Base-by-base conservation (phyloP, 2,797 vertebrate species). In the Manis pentadactyla region DNA sequence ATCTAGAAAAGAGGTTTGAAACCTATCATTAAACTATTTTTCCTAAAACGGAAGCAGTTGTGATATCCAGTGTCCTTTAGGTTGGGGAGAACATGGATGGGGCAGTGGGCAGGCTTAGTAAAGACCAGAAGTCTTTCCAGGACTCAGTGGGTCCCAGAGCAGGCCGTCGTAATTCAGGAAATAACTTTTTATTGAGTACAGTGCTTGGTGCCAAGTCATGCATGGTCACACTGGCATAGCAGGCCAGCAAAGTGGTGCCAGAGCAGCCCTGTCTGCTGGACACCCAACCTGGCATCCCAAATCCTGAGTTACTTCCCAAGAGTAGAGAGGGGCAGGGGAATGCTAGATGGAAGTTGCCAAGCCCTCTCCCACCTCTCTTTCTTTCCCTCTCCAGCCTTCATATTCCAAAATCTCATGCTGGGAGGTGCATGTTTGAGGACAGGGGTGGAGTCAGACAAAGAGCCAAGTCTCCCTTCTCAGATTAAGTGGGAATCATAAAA, bases 21-120 rank as follows among this genome's bases (percentile, higher is more conserved):
- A 94, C 82, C 86, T 69, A 89, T 31, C 92, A 97, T 96, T 98
- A 97, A 97, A 98, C 94, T 97, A 97, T 98, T 98, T 97, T 97
- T 97, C 96, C 90, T 97, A 97, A 92, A 97, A 97, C 3, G 88
- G 96, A 96, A 93, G 91, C 73, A n/a, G 34, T 46, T 73, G 93
- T 96, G 46, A 61, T 51, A 39, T 59, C 46, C 55, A 23, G 21
- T 88, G 57, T 98, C 49, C 55, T 95, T 69, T 4, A 18, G 74
- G n/a, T 39, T 42, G 77, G 83, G 78, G 74, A 69, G 11, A 63
- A 29, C 0, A 1, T 9, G 15, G 11, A 15, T 46, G 46, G n/a
- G 81, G 19, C 2, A 31, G 4, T 15, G 9, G 55, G 18, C 42
- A 69, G 66, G 31, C 3, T 37, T 34, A 27, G 46, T 46, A n/a